A percentile compares a stretch with the other conserved stretches of the same genome.
Conservation (phyloP, 2,113 vertebrate genomes). For the Onychorhynchus coronatus region DNA sequence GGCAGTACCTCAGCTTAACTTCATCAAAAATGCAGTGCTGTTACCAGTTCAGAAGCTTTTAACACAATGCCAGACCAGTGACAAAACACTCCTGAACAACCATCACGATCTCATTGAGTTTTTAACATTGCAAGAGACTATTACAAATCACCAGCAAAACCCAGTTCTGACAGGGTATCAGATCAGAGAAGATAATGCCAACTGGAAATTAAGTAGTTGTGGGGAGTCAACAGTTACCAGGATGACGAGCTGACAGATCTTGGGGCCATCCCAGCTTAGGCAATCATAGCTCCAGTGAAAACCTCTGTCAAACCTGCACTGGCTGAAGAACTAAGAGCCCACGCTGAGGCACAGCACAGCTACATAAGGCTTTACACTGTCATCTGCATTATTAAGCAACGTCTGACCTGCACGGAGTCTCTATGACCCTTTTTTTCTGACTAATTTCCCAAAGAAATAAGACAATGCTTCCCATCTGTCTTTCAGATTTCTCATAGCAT, state of each 20-base stretch:
- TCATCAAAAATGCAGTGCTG: background rate
- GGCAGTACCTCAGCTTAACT: background rate
- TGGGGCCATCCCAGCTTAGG: background rate
- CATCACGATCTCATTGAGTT: background rate
- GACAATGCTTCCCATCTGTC: background rate
- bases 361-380: background rate
- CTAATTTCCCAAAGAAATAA: background rate
- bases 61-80: background rate
- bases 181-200: background rate
- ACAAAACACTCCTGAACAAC: background rate
- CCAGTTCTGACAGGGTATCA: background rate
- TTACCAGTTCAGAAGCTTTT: background rate
- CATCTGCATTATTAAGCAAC: rapidly evolving
- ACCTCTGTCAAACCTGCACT: background rate
- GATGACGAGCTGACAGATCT: background rate
- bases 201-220: background rate
- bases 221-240: background rate
- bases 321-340: background rate
- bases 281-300: background rate
- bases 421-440: background rate
- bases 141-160: background rate
- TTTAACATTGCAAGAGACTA: background rate
- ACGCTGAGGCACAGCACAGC: background rate
- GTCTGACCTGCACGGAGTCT: background rate
- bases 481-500: background rate